phyloP scores from a whole-genome alignment of 30 jellyfish, hydroid and myxozoan genomes.

The Cassiopea xamachana region DNA sequence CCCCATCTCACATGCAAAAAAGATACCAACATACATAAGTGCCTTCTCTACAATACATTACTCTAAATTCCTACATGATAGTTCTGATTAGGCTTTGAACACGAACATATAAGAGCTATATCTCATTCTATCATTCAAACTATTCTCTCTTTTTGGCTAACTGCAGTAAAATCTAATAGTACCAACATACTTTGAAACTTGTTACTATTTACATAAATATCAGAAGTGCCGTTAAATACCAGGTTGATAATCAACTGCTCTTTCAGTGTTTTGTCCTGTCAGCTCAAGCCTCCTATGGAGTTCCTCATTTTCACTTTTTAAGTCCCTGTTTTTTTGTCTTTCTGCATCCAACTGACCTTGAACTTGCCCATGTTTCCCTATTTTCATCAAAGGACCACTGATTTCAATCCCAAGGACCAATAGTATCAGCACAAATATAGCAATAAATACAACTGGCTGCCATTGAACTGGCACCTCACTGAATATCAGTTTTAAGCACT shows the following conservation, averaged over 20 bases:
- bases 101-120: not conserved
- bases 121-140: too few species aligned
- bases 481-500: conserved; percentile 65
- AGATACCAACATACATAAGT: too few species aligned
- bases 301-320: not conserved
- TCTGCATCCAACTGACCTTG: conserved; percentile 5
- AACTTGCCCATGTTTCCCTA: conserved; percentile 38
- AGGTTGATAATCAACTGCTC: not conserved
- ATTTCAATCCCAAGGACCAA: conserved; percentile 65
- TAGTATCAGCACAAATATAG: conserved; percentile 19
- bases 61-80: too few species aligned
- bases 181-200: too few species aligned
- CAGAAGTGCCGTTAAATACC: not conserved
- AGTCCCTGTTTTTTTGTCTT: not conserved
- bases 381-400: conserved; percentile 59
- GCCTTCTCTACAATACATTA: too few species aligned
- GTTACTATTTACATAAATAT: not conserved
- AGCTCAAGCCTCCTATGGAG: not conserved
- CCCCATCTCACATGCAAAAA: too few species aligned
- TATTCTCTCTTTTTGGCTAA: not conserved
- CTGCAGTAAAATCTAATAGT: not conserved
- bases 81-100: too few species aligned
- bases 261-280: not conserved
- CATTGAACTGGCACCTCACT: conserved; percentile 84
- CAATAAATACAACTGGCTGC: conserved; percentile 77